Conservation (phyloP, 35 echinoderm and acorn worm genomes). For the Acanthaster planci region DNA sequence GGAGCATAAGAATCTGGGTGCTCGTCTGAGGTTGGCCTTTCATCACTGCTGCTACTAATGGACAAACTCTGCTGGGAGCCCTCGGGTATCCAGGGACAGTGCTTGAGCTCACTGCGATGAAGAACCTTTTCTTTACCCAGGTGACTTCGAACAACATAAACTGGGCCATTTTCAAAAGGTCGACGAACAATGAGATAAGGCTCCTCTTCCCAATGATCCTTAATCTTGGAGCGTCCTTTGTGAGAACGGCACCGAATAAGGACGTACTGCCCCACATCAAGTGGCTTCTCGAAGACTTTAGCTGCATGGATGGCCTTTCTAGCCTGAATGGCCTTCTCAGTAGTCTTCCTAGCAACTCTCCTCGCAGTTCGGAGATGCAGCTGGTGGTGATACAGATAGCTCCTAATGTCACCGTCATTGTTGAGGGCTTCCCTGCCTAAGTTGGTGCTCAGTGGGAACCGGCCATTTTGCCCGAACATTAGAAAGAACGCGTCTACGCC, state of each 20-base stretch:
- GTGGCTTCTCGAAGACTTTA: background rate
- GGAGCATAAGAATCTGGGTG: background rate
- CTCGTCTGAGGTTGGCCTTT: background rate
- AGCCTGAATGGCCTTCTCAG: background rate
- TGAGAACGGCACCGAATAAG: background rate
- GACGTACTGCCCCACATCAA: background rate
- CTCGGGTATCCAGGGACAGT: background rate
- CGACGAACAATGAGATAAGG: constrained; percentile 18
- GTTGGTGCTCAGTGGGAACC: constrained; percentile 2
- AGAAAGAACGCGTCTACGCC: constrained; percentile 32
- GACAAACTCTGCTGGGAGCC: background rate
- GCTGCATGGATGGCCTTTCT: background rate
- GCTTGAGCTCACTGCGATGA: constrained; percentile 3
- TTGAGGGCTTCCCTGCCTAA: background rate
- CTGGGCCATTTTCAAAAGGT: background rate
- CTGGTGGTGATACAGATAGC: too few species aligned
- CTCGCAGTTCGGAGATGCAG: too few species aligned
- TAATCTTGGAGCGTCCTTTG: constrained; percentile 7
- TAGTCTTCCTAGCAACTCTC: background rate
- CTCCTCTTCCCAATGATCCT: constrained; percentile 19
- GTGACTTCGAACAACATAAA: constrained; percentile 26
- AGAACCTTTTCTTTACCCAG: constrained; percentile 32
- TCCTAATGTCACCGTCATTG: background rate
- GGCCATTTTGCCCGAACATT: constrained; percentile 21
- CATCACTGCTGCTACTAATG: background rate